phyloP scores from a whole-genome alignment of 2,797 vertebrate species.

The Sciaenops ocellatus region DNA sequence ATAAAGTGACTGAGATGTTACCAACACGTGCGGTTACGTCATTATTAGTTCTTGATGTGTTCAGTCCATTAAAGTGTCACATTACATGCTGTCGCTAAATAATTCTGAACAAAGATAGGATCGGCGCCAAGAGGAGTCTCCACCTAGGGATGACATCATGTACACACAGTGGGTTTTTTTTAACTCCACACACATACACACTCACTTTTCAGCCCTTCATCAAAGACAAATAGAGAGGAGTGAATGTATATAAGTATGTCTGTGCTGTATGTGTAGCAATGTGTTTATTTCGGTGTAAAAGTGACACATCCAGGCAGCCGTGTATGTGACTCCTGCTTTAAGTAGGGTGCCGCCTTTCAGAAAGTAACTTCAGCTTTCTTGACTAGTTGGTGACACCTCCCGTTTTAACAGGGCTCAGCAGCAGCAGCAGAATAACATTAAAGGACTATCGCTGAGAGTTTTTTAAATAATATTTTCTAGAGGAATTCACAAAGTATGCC shows the following conservation, averaged over 20 bases:
- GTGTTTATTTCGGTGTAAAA: constrained; percentile 38
- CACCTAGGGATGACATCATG: constrained; percentile 61
- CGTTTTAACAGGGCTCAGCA: constrained; percentile 34
- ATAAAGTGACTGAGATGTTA: constrained; percentile 8
- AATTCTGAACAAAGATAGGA: constrained; percentile 69
- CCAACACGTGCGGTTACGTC: constrained; percentile 26
- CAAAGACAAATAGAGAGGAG: constrained; percentile 9
- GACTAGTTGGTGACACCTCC: constrained; percentile 49
- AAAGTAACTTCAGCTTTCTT: constrained; percentile 24
- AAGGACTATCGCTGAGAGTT: background rate
- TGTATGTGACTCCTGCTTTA: constrained; percentile 22
- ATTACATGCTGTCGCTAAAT: constrained; percentile 72
- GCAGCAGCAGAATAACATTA: constrained; percentile 40
- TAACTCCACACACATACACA: constrained; percentile 13
- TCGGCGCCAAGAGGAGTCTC: constrained; percentile 50
- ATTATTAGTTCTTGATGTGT: constrained; percentile 35
- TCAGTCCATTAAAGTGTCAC: constrained; percentile 67
- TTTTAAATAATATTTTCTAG: background rate
- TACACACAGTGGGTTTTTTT: constrained; percentile 25
- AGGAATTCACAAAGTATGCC: no score
- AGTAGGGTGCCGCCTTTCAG: background rate
- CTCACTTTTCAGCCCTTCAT: constrained; percentile 9
- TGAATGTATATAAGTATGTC: constrained; percentile 13
- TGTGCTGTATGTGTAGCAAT: background rate
- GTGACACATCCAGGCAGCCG: constrained; percentile 44